phyloP scores from a whole-genome alignment of 1,140 invertebrate genomes.

The Lasioglossum albipes region DNA sequence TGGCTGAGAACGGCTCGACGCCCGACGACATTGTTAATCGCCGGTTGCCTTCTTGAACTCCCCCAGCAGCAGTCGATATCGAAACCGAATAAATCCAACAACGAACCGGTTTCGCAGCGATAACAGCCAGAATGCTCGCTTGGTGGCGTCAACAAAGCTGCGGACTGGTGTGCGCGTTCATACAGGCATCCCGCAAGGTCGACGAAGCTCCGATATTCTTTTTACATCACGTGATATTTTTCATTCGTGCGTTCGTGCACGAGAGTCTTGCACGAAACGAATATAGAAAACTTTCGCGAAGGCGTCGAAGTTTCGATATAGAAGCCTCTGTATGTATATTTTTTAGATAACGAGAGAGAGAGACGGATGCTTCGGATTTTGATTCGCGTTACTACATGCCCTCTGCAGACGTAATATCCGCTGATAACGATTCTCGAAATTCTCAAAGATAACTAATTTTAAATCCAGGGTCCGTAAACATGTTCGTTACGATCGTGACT shows the following conservation, averaged over 20 bases:
- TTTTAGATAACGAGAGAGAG: background rate
- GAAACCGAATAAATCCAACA: constrained; percentile 72
- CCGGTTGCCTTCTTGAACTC: constrained; percentile 71
- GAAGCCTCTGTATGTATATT: background rate
- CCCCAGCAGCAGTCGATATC: constrained; percentile 65
- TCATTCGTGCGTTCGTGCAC: background rate
- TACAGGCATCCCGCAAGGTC: constrained; percentile 19
- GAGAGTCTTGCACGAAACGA: background rate
- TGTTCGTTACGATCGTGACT: background rate
- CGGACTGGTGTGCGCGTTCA: constrained; percentile 33
- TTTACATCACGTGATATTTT: constrained; percentile 36
- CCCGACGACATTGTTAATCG: constrained; percentile 60
- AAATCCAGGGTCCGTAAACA: constrained; percentile 16
- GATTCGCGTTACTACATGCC: background rate
- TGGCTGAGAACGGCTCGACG: constrained; percentile 40
- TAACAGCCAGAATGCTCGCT: constrained; percentile 50
- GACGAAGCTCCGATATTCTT: constrained; percentile 21
- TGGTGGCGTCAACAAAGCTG: constrained; percentile 69
- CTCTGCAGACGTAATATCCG: background rate
- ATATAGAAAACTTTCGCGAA: background rate
- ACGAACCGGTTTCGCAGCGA: constrained; percentile 70
- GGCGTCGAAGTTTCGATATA: background rate
- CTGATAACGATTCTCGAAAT: constrained; percentile 13
- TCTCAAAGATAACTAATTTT: constrained; percentile 5
- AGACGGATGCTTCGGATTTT: background rate